A percentile compares a stretch with the other conserved stretches of the same genome.
Conservation (phyloP, 2,888 invertebrate genomes). For the Tetranychus truncatus region DNA sequence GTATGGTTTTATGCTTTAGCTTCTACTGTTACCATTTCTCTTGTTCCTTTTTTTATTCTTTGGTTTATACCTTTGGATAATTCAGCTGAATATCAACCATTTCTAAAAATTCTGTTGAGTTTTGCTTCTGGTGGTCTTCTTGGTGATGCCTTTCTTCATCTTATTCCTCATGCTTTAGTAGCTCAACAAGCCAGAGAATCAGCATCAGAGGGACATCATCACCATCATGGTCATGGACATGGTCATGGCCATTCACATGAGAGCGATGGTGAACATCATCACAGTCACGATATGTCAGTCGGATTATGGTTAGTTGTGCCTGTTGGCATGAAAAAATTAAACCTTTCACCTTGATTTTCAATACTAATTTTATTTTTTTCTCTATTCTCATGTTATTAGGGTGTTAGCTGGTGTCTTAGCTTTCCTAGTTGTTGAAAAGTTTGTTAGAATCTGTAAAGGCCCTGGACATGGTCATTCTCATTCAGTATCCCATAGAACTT, state of each 20-base stretch:
- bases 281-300: slow-evolving; percentile 55
- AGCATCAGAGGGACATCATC: slow-evolving; percentile 29
- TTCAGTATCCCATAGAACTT: slow-evolving; percentile 4
- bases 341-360: background rate
- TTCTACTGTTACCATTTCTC: slow-evolving; percentile 80
- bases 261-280: slow-evolving; percentile 33
- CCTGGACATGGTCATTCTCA: slow-evolving; percentile 48
- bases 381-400: background rate
- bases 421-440: slow-evolving; percentile 81
- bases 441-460: slow-evolving; percentile 66
- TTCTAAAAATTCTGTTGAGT: slow-evolving; percentile 70
- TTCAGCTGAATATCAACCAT: slow-evolving; percentile 57
- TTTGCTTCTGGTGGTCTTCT: slow-evolving; percentile 88
- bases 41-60: slow-evolving; percentile 78
- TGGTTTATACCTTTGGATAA: slow-evolving; percentile 82
- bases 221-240: slow-evolving; percentile 34
- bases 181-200: slow-evolving; percentile 16
- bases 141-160: slow-evolving; percentile 93
- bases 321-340: background rate
- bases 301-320: slow-evolving; percentile 49
- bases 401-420: slow-evolving; percentile 79
- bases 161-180: slow-evolving; percentile 74
- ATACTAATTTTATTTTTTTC: too few relatives aligned
- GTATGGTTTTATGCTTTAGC: slow-evolving; percentile 43
- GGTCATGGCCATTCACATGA: slow-evolving; percentile 28